Conservation (phyloP, 1,140 invertebrate genomes). For the Saccostrea echinata region DNA sequence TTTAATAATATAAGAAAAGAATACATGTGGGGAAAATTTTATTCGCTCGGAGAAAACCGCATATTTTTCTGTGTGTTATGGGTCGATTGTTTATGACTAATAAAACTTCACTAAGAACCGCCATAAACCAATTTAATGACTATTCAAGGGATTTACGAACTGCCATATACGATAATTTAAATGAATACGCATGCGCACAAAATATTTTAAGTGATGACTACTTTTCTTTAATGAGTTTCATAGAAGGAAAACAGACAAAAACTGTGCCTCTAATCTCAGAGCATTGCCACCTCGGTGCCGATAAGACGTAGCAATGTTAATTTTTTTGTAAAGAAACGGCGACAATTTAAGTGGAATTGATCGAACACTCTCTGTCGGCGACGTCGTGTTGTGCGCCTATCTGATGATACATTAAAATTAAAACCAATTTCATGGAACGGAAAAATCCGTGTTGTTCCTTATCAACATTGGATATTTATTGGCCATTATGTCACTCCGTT, state of each 20-base stretch:
- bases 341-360: constrained; percentile 20
- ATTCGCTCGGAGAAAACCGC: background rate
- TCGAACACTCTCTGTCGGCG: background rate
- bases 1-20: no score
- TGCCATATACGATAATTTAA: background rate
- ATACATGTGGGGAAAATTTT: background rate
- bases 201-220: background rate
- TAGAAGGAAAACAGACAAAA: constrained; percentile 7
- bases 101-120: background rate
- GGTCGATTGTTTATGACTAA: background rate
- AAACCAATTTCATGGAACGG: constrained; percentile 24
- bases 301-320: background rate
- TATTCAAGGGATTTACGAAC: background rate
- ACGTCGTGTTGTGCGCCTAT: background rate
- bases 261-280: background rate
- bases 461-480: constrained; percentile 33
- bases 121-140: background rate
- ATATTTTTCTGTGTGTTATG: background rate
- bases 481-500: constrained; percentile 20
- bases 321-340: background rate
- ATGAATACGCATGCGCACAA: constrained; percentile 8
- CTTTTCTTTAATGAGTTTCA: background rate
- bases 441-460: constrained; percentile 21
- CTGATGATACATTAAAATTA: constrained; percentile 29
- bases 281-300: background rate